Percentiles rank a stretch among this genome's conserved stretches.
Evolutionary conservation across 2,888 invertebrate species (phyloP).

Genomic region (Taenaris catops): DNA sequence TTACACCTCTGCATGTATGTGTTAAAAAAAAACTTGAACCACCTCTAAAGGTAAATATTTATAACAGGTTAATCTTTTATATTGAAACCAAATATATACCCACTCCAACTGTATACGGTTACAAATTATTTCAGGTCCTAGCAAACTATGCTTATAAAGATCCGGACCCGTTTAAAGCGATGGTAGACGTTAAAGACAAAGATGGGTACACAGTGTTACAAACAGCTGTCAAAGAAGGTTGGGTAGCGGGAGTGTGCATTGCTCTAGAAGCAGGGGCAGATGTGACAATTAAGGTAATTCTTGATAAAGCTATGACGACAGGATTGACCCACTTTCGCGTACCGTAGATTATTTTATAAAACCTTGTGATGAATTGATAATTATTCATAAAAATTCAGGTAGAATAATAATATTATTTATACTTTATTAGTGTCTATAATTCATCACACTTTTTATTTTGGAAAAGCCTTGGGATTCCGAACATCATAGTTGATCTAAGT

Average conservation of each 20-base stretch:
- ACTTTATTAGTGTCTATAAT: too few relatives aligned
- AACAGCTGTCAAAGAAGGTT: slow-evolving; percentile 66
- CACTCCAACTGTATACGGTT: not conserved
- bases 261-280: slow-evolving; percentile 75
- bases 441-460: too few relatives aligned
- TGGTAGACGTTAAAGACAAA: slow-evolving; percentile 66
- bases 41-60: slow-evolving; percentile 50
- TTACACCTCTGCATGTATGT: slow-evolving; percentile 74
- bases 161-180: slow-evolving; percentile 50
- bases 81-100: not conserved
- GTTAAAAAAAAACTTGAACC: slow-evolving; percentile 60
- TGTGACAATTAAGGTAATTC: slow-evolving; percentile 56
- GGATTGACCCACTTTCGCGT: too few relatives aligned
- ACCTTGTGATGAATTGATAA: too few relatives aligned
- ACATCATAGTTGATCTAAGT: too few relatives aligned
- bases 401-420: too few relatives aligned
- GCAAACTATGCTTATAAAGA: slow-evolving; percentile 54
- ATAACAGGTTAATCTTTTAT: too few relatives aligned
- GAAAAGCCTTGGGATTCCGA: too few relatives aligned
- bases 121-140: slow-evolving; percentile 37
- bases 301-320: too few relatives aligned
- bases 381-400: too few relatives aligned
- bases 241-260: slow-evolving; percentile 73
- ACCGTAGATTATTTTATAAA: too few relatives aligned
- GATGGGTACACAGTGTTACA: slow-evolving; percentile 76